Evolutionary conservation across 1,140 invertebrate species (phyloP), one percentile per base, ranked within the genome.

Genomic region (Nasonia vitripennis): DNA sequence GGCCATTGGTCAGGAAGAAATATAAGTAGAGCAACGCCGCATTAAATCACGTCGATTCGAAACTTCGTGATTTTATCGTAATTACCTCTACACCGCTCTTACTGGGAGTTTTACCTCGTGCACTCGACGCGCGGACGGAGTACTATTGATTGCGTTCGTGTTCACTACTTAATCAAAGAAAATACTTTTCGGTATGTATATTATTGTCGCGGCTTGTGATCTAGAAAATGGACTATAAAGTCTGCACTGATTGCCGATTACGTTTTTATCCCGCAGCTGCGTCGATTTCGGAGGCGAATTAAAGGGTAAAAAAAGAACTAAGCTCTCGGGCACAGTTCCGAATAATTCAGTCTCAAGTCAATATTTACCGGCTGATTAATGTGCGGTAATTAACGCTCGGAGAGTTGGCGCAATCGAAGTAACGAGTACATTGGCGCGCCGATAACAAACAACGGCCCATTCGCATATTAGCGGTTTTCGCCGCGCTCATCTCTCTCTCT

Each of bases 61-160:
- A 73, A 73, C n/a, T 73, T 73, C 34, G 7, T 75, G 73, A 75
- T 41, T 75, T 75, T 75, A 75, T 75, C 73, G 37, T 75, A 41
- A 41, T 75, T 71, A 23, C 62, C 17, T 67, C 62, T 67, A 67
- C 27, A 31, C 27, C 7, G n/a, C 70, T 12, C 11, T 45, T 10
- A 45, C 41, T 45, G 0, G 7, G 41, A 7, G 12, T 73, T 73
- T 73, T 27, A 31, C 70, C 6, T 31, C 27, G 70, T 12, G 70
- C 23, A 27, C 27, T 73, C 20, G 23, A 73, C 4, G 27, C 27
- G 27, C 12, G 70, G 70, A 12, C n/a, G 27, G 27, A 73, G 27
- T 23, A 12, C 0, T 23, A 73, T 27, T 31, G 27, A 73, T 73
- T 73, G 34, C 34, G 34, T 3, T 27, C 23, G 23, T 31, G 68